phyloP scores from a whole-genome alignment of 1,140 invertebrate genomes.

The Battus philenor region DNA sequence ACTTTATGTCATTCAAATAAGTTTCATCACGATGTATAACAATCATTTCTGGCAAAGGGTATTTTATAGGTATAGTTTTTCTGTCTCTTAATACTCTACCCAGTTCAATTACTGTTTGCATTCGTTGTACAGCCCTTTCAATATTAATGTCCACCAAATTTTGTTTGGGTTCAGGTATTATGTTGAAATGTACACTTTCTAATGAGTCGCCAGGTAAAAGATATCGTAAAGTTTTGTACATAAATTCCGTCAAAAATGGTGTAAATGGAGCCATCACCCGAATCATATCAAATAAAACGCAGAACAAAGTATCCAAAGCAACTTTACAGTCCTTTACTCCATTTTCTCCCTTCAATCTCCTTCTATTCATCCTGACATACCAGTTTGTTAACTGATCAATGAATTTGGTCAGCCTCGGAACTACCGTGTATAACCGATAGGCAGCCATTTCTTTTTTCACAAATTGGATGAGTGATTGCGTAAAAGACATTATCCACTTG shows the following conservation, averaged over 20 bases:
- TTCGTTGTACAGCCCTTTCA: conserved; percentile 91
- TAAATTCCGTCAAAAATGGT: conserved; percentile 96
- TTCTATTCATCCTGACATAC: conserved; percentile 98
- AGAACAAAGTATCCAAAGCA: conserved; percentile 92
- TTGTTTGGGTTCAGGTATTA: conserved; percentile 86
- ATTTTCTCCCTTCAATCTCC: conserved; percentile 92
- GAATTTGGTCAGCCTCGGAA: conserved; percentile 95
- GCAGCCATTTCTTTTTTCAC: conserved; percentile 95
- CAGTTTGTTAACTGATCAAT: conserved; percentile 99
- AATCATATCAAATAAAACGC: conserved; percentile 92
- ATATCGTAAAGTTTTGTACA: conserved; percentile 92
- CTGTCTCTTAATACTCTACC: conserved; percentile 95
- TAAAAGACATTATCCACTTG: conserved; percentile 97
- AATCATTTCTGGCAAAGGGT: conserved; percentile 96
- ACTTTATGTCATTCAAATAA: conserved; percentile 88
- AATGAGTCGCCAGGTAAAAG: conserved; percentile 67
- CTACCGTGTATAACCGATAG: conserved; percentile 96
- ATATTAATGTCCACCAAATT: conserved; percentile 90
- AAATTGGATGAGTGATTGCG: conserved; percentile 93
- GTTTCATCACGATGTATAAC: conserved; percentile 92
- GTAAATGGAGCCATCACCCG: conserved; percentile 98
- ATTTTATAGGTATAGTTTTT: conserved; percentile 96
- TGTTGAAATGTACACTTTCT: conserved; percentile 91
- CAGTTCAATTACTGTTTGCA: conserved; percentile 97
- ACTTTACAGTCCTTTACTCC: conserved; percentile 86